Conservation (phyloP, 2,113 vertebrate genomes). For the Xenus cinereus region DNA sequence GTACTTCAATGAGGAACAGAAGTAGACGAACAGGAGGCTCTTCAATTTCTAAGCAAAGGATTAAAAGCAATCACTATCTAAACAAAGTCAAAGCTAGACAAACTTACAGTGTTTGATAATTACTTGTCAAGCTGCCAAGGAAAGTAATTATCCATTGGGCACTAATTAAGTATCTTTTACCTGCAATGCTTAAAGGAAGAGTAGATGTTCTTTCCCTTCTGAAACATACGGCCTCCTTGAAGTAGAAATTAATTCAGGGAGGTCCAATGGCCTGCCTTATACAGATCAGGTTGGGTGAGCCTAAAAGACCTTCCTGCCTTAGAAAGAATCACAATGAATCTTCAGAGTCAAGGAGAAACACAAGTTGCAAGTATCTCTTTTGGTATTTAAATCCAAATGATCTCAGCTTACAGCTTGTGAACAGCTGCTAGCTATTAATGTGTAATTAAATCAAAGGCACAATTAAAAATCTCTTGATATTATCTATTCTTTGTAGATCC, state of each 20-base stretch:
- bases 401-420: not conserved
- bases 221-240: not conserved
- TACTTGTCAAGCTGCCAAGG: not conserved
- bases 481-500: conserved; percentile 11
- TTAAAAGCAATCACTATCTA: not conserved
- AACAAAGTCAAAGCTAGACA: not conserved
- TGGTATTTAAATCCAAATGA: not conserved
- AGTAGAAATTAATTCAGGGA: not conserved
- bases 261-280: not conserved
- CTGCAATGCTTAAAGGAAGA: not conserved
- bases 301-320: not conserved
- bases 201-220: not conserved
- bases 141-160: not conserved
- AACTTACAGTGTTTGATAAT: not conserved
- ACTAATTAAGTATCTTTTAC: not conserved
- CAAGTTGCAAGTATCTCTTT: not conserved
- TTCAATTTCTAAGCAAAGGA: not conserved
- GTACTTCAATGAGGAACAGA: not conserved
- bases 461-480: not conserved
- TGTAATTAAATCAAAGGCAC: conserved; percentile 1
- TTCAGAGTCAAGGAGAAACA: not conserved
- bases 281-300: not conserved
- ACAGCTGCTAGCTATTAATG: not conserved
- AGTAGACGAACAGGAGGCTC: not conserved
- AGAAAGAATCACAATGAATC: not conserved